These are phyloP conservation scores for Phrynocephalus vlangalii DNA, from an alignment of 2,797 vertebrate genomes.

Conservation along the genomic window DNA sequence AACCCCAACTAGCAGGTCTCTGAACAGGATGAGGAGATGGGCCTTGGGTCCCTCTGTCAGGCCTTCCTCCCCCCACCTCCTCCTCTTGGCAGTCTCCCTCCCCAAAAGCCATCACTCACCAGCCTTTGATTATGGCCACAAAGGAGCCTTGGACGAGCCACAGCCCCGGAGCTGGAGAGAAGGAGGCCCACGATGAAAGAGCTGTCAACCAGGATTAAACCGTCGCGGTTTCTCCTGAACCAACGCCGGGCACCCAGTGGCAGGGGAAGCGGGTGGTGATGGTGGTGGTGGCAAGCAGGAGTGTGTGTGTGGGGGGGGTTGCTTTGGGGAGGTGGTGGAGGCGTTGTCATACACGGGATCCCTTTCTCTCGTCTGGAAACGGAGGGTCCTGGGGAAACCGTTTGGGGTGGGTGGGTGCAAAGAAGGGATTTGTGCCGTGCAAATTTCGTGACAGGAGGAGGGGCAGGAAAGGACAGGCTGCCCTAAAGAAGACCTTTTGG, in stretches of 20 bases:
- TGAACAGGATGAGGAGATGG: slow-evolving; percentile 4
- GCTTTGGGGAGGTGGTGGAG: background rate
- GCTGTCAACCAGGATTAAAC: slow-evolving; percentile 78
- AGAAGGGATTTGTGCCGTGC: too few relatives aligned
- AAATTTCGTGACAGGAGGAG: too few relatives aligned
- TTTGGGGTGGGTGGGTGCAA: too few relatives aligned
- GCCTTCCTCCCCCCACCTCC: slow-evolving; percentile 39
- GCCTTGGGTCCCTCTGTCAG: background rate
- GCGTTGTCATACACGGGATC: background rate
- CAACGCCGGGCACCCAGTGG: slow-evolving; percentile 64
- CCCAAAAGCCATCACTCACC: slow-evolving; percentile 70
- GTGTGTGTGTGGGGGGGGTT: slow-evolving; percentile 51
- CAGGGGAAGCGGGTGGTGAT: slow-evolving; percentile 34
- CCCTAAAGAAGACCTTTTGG: too few relatives aligned
- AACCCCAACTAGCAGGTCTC: fast-evolving
- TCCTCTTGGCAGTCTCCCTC: slow-evolving; percentile 33
- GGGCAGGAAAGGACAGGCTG: too few relatives aligned
- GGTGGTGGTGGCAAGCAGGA: too few relatives aligned
- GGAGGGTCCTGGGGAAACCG: too few relatives aligned
- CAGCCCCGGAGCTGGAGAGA: slow-evolving; percentile 60
- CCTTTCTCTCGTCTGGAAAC: too few relatives aligned
- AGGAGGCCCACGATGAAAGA: slow-evolving; percentile 75
- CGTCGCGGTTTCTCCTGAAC: slow-evolving; percentile 59
- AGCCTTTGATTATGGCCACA: slow-evolving; percentile 76
- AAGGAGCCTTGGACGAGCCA: slow-evolving; percentile 72